These are phyloP conservation scores for Cryptomyrus ogoouensis DNA, from an alignment of 2,113 vertebrate species.

Conservation along the genomic window DNA sequence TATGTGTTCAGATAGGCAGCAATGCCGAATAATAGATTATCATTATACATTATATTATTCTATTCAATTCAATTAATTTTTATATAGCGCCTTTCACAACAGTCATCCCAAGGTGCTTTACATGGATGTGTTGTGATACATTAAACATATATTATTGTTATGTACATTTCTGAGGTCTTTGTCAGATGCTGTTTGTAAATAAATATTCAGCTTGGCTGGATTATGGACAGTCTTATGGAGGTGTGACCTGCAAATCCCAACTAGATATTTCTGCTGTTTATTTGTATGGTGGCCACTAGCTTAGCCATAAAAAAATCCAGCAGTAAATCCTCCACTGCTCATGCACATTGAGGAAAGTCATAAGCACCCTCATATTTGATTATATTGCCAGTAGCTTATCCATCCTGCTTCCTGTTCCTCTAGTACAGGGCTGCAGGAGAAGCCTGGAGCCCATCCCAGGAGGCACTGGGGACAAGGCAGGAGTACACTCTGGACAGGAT, in stretches of 20 bases:
- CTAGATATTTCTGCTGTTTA: not conserved
- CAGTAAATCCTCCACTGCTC: not conserved
- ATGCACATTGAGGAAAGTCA: not conserved
- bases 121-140: no score
- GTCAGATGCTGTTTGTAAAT: not conserved
- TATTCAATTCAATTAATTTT: no score
- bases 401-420: not conserved
- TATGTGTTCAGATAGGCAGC: not conserved
- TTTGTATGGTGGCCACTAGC: not conserved
- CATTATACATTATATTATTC: not conserved
- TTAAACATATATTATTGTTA: not conserved
- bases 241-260: not conserved
- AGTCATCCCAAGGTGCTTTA: no score
- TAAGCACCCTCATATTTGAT: not conserved
- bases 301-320: not conserved
- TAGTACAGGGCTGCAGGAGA: not conserved
- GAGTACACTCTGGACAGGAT: not conserved
- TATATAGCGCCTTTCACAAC: no score
- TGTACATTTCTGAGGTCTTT: not conserved
- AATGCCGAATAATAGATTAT: not conserved
- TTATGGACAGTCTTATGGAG: not conserved
- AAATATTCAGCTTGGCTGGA: not conserved
- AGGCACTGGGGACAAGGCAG: not conserved
- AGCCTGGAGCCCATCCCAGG: not conserved
- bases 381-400: not conserved